Conservation (phyloP, 2,888 invertebrate species). For the Hirtodrosophila histrioides region DNA sequence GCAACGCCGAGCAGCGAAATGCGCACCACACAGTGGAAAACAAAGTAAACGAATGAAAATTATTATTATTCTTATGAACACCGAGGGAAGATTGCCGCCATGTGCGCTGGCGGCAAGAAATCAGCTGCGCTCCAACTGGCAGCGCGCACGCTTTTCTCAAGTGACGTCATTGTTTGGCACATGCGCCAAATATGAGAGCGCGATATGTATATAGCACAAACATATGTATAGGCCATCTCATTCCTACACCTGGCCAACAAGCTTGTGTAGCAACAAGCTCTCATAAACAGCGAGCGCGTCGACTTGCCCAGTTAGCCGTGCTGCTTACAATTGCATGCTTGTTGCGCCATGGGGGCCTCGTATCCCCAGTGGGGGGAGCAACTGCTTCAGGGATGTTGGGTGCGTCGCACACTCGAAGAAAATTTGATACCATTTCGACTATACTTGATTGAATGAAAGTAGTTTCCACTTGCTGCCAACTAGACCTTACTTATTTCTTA, state of each 20-base stretch:
- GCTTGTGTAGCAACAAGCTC: conserved; percentile 33
- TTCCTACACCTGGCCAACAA: conserved; percentile 18
- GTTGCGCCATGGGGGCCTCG: conserved; percentile 55
- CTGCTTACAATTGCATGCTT: conserved; percentile 59
- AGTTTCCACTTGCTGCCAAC: too few species aligned
- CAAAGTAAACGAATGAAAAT: conserved; percentile 68
- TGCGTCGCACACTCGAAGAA: not conserved
- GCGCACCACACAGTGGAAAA: conserved; percentile 50
- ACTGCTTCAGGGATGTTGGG: conserved; percentile 9
- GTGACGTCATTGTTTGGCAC: conserved; percentile 69
- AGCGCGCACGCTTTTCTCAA: conserved; percentile 57
- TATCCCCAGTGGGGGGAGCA: not conserved
- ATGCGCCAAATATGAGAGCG: conserved; percentile 55
- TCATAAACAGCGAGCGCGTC: conserved; percentile 30
- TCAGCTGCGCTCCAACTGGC: conserved; percentile 57
- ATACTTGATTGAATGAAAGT: not conserved
- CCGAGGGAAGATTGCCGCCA: conserved; percentile 26
- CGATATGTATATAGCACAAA: conserved; percentile 6
- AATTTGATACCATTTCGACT: not conserved
- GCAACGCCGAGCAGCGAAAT: conserved; percentile 12
- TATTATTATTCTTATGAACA: conserved; percentile 23
- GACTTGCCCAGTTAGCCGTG: conserved; percentile 18
- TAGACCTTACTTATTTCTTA: too few species aligned
- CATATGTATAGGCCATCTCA: conserved; percentile 22
- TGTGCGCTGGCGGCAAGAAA: conserved; percentile 57